Conservation (phyloP, 1,140 invertebrate genomes). For the Drosophila kurseongensis region DNA sequence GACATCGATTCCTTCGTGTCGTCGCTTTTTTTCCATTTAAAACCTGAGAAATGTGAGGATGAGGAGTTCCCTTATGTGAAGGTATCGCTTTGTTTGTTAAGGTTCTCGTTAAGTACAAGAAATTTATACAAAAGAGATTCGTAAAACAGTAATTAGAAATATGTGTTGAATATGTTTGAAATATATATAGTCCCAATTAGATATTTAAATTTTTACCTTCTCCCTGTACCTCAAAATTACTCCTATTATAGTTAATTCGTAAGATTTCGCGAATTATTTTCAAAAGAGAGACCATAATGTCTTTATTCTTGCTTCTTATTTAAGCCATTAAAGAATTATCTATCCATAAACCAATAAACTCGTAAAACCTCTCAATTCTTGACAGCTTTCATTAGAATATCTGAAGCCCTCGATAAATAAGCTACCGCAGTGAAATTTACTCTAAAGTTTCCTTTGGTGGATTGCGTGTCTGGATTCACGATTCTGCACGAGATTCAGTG, state of each 20-base stretch:
- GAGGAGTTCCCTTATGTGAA: neutral
- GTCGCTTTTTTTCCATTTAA: constrained; percentile 27
- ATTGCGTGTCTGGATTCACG: constrained; percentile 29
- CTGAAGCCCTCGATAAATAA: constrained; percentile 7
- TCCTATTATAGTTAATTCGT: too few relatives aligned
- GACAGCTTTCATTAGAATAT: constrained; percentile 1
- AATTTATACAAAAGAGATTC: neutral
- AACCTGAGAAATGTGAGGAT: constrained; percentile 19
- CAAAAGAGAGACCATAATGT: neutral
- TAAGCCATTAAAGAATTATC: neutral
- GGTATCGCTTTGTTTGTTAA: neutral
- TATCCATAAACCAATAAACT: neutral
- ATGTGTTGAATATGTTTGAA: too few relatives aligned
- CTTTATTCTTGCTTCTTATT: neutral
- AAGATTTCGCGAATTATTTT: too few relatives aligned
- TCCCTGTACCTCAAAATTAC: too few relatives aligned
- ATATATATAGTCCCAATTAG: too few relatives aligned
- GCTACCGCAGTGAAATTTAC: constrained; percentile 13
- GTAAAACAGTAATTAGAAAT: too few relatives aligned
- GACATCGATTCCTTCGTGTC: constrained; percentile 36
- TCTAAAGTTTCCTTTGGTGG: neutral
- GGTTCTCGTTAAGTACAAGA: neutral
- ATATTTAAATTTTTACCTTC: too few relatives aligned
- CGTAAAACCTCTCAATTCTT: neutral
- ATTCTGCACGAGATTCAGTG: constrained; percentile 1